Base-by-base conservation (phyloP, 2,888 invertebrate species). In the Ophion costatus region DNA sequence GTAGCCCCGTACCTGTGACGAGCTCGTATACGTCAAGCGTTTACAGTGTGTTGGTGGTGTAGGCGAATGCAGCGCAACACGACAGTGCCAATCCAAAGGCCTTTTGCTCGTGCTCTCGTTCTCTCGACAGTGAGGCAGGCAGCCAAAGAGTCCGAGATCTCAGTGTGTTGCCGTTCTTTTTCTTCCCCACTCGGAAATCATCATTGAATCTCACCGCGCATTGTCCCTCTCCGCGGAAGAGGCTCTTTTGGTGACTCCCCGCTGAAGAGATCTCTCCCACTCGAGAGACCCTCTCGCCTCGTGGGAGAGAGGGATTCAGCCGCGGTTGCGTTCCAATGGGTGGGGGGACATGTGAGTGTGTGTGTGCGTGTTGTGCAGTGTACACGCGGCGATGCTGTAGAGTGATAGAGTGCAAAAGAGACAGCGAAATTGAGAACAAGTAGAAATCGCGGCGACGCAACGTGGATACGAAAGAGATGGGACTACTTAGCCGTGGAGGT, bases 231-330 rank as follows among this genome's bases (percentile, higher is more conserved):
- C 78, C 45, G 33, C 56, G 51, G 7, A 22, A 17, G 51, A 5
- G 5, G 14, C 17, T 51, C 51, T 69, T 73, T 80, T 56, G 80
- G 73, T 69, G 84, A 80, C 80, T 80, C 84, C 80, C 84, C 71
- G 63, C 29, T 69, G 74, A 77, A 77, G 38, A 74, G 51, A 17
- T 51, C 14, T 69, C 61, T 61, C 57, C 84, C 84, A 77, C 80
- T 56, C 33, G 42, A 22, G 17, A 11, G 59, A 45, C 56, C 9
- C 38, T 59, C 33, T 51, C 51, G 70, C 20, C 45, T 45, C 45
- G 83, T 74, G 74, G 64, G 77, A 71, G 67, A 45, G 83, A 64
- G 74, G 64, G 83, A 71, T 59, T 61, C 51, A n/a, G 51, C 10
- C n/a, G 22, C n/a, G 14, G 42, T 33, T 45, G 67, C 69, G 14